Percentiles rank a stretch among this genome's conserved stretches.
Evolutionary conservation across 23 tunicate species (phyloP).

Genomic region (Trididemnum clinides): DNA sequence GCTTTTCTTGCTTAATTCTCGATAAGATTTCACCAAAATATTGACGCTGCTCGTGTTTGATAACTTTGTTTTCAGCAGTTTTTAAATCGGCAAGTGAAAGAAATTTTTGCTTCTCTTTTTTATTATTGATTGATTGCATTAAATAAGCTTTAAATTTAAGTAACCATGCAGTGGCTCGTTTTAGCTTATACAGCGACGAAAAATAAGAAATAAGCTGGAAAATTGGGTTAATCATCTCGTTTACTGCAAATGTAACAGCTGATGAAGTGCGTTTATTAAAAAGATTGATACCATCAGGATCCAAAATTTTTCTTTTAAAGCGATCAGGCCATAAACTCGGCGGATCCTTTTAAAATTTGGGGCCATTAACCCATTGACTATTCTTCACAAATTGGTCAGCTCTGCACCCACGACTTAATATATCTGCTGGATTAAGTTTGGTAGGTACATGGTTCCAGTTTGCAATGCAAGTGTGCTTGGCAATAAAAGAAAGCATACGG

Average conservation of each 20-base stretch:
- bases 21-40: neutral
- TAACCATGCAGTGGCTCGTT: slow-evolving; percentile 9
- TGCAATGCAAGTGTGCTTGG: neutral
- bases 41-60: slow-evolving; percentile 1
- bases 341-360: neutral
- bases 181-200: neutral
- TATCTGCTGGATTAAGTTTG: slow-evolving; percentile 5
- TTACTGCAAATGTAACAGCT: neutral
- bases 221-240: neutral
- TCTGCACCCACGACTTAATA: neutral
- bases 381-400: neutral
- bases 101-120: too few relatives aligned
- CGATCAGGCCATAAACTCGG: neutral
- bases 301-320: neutral
- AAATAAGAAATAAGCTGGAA: neutral
- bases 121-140: neutral
- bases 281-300: neutral
- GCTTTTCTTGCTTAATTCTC: neutral
- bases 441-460: slow-evolving; percentile 17
- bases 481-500: neutral
- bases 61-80: neutral
- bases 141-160: neutral
- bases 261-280: neutral
- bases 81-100: neutral
- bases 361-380: neutral